These are phyloP conservation scores for Ciconia maguari DNA, from an alignment of 2,113 vertebrate genomes.

Conservation along the genomic window DNA sequence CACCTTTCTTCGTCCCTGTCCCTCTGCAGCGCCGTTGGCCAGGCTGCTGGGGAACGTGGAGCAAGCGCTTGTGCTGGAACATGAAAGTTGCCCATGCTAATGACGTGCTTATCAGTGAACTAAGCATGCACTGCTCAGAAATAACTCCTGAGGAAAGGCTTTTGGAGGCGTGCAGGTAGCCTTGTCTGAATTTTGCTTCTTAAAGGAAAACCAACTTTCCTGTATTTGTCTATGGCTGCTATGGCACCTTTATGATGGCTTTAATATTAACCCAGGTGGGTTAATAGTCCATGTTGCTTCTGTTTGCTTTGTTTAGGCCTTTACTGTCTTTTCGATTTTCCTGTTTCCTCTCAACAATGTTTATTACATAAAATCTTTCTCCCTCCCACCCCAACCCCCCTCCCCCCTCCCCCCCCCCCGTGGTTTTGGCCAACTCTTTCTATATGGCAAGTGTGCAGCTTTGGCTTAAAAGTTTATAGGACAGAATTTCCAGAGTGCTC, in stretches of 20 bases:
- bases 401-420: rapidly evolving
- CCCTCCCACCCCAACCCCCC: no score
- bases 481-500: neutral
- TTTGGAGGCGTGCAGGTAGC: neutral
- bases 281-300: neutral
- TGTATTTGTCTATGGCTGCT: neutral
- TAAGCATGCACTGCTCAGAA: neutral
- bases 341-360: neutral
- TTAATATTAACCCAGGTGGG: neutral
- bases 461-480: neutral
- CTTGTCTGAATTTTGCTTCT: neutral
- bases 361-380: neutral
- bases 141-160: neutral
- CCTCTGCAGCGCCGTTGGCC: rapidly evolving
- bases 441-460: neutral
- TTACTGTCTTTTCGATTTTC: neutral
- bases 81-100: rapidly evolving
- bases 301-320: neutral
- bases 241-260: neutral
- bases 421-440: neutral
- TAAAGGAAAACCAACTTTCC: neutral
- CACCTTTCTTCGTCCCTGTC: neutral
- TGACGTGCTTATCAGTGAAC: neutral
- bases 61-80: neutral
- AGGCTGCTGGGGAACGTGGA: neutral